These are phyloP conservation scores for Nothocercus julius DNA, from an alignment of 2,113 vertebrate genomes.

Conservation along the genomic window DNA sequence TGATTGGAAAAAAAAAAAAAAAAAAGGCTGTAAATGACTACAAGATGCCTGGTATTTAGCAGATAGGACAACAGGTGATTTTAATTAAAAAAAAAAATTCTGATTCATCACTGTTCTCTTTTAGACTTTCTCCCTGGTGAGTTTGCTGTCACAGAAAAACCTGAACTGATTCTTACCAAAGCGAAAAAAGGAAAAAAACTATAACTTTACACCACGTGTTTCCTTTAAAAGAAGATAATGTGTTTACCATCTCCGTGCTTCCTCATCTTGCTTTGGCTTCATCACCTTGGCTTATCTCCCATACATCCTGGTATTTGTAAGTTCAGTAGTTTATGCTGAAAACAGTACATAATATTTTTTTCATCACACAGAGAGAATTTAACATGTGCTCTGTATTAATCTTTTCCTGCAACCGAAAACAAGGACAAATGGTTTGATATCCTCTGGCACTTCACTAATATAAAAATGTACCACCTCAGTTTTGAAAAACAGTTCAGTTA, in stretches of 20 bases:
- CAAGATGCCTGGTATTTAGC: not conserved
- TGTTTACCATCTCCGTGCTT: slow-evolving; percentile 34
- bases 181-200: not conserved
- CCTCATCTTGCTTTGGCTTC: slow-evolving; percentile 29
- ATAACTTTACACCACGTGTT: slow-evolving; percentile 24
- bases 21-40: not conserved
- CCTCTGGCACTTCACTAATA: not conserved
- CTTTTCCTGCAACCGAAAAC: slow-evolving; percentile 37
- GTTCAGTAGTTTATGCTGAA: not conserved
- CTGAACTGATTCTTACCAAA: not conserved
- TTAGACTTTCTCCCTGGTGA: not conserved
- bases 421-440: not conserved
- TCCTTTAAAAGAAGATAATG: slow-evolving; percentile 33
- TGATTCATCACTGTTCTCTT: not conserved
- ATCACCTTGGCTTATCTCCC: slow-evolving; percentile 16
- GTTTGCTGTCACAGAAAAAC: not conserved
- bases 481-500: not conserved
- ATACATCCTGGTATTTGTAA: not conserved
- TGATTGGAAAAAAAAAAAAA: not conserved
- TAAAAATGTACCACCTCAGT: not conserved
- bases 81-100: not conserved
- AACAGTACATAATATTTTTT: not conserved
- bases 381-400: not conserved
- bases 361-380: not conserved
- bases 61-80: not conserved